Percentiles rank a stretch among this genome's conserved stretches.
Conservation (phyloP, 2,113 vertebrate genomes). For the Rhinoptilus africanus region DNA sequence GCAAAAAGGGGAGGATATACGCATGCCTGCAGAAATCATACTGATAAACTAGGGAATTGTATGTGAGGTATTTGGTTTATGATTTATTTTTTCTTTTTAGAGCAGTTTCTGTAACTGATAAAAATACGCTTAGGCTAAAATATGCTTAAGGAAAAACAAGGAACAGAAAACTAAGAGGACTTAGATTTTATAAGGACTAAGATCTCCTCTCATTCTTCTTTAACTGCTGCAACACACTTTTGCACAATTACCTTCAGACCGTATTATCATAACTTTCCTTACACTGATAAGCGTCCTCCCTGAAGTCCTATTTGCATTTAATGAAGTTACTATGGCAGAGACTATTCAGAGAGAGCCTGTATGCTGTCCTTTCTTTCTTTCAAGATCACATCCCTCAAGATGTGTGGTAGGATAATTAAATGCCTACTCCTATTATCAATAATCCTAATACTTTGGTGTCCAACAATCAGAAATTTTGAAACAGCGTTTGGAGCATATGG, state of each 20-base stretch:
- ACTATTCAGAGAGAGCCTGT: not conserved
- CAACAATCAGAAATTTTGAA: constrained; percentile 2
- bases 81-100: not conserved
- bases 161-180: not conserved
- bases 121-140: constrained; percentile 39
- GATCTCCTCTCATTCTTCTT: not conserved
- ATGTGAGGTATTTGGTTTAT: constrained; percentile 11
- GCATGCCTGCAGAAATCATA: constrained; percentile 46
- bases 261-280: not conserved
- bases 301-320: not conserved
- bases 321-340: not conserved
- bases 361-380: not conserved
- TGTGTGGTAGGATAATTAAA: not conserved
- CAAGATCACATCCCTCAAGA: not conserved
- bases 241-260: not conserved
- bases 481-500: not conserved
- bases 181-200: constrained; percentile 19
- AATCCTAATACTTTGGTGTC: not conserved
- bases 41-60: constrained; percentile 48
- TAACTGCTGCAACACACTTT: not conserved
- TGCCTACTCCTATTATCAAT: not conserved
- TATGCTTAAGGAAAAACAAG: constrained; percentile 26
- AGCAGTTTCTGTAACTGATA: constrained; percentile 19
- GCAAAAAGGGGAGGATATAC: constrained; percentile 49
- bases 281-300: not conserved